A percentile compares a stretch with the other conserved stretches of the same genome.
Evolutionary conservation across 2,888 invertebrate genomes (phyloP).

Genomic region (Callyntrura guangdongensis): DNA sequence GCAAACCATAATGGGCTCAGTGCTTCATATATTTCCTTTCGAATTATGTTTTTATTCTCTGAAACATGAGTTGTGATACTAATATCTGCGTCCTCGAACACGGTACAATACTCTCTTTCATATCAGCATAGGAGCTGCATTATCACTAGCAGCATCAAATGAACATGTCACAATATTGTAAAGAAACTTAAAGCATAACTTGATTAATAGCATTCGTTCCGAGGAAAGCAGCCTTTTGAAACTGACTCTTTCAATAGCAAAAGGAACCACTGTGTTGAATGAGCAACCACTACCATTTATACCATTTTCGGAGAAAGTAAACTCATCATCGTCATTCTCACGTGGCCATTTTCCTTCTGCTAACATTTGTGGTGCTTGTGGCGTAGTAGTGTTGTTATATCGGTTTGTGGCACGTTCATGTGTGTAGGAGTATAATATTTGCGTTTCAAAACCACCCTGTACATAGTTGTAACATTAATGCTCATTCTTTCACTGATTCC

Average conservation of each 20-base stretch:
- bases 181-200: conserved; percentile 72
- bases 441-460: neutral
- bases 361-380: conserved; percentile 1
- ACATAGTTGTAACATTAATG: neutral
- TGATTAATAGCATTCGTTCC: conserved; percentile 78
- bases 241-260: conserved; percentile 57
- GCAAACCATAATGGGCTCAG: conserved; percentile 14
- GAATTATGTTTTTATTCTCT: conserved; percentile 13
- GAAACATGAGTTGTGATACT: neutral
- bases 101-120: conserved; percentile 5
- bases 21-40: conserved; percentile 6
- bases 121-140: conserved; percentile 62
- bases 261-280: conserved; percentile 72
- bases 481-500: conserved; percentile 63
- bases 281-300: conserved; percentile 52
- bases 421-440: neutral
- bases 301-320: conserved; percentile 64
- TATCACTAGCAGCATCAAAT: conserved; percentile 71
- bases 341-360: conserved; percentile 47
- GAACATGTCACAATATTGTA: conserved; percentile 74
- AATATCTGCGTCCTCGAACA: neutral
- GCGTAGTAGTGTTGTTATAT: neutral
- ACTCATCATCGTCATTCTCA: conserved; percentile 35
- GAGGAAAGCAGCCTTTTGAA: conserved; percentile 29
- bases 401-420: conserved; percentile 38